Evolutionary conservation across 2,113 vertebrate genomes (phyloP), one percentile per base, ranked within the genome.

Genomic region (Colaptes auratus): DNA sequence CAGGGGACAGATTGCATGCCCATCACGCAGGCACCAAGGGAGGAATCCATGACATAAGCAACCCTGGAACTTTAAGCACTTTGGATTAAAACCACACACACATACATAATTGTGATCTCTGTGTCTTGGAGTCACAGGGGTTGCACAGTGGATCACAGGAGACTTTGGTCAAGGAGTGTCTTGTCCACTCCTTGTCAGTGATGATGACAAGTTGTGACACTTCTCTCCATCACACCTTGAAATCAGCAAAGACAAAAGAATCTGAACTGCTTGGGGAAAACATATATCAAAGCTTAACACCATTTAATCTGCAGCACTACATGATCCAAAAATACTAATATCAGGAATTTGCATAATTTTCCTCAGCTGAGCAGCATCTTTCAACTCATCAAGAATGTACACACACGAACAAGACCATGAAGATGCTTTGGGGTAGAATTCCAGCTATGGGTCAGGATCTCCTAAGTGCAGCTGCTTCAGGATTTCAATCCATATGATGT

Each of bases 1-100:
- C 67, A 50, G 19, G 44, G 28, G 44, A 58, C 28, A 72, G 48
- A 56, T 24, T 39, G 48, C n/a, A 27, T 11, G 21, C 23, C 56
- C 0, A 0, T 74, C 61, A 67, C 1, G 3, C 42, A 67, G 78
- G 33, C 48, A 72, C 7, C 66, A 75, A 7, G 28, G 0, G 1
- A 61, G 31, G 7, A 4, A 0, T 44, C 39, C 28, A 33, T 77
- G 73, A 77, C n/a, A 76, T 28, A 53, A 11, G 35, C 39, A 18
- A 16, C 8, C 19, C 72, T 11, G 36, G 21, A 31, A 58, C 64
- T 65, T 46, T n/a, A 28, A 92, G 24, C 30, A n/a, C 73, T 77
- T 86, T 24, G 30, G 39, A 59, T 66, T 58, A 70, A 66, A 39
- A 9, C 24, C 15, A 6, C 24, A 10, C 18, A 10, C n/a, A 15